A percentile compares a stretch with the other conserved stretches of the same genome.
Evolutionary conservation across 2,888 invertebrate species (phyloP).

Genomic region (Macrosoma leucophasiata): DNA sequence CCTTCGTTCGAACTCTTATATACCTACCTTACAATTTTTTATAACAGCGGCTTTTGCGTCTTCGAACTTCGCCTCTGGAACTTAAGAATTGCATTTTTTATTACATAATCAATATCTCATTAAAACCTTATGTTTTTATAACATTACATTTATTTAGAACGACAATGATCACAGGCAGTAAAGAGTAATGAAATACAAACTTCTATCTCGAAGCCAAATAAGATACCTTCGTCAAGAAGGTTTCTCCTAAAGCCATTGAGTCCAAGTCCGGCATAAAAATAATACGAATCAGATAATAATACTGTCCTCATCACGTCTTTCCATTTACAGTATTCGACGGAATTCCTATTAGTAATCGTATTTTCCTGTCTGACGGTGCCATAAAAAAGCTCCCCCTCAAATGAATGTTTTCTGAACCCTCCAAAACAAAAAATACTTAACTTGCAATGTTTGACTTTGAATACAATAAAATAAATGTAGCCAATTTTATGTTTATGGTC

Average conservation of each 20-base stretch:
- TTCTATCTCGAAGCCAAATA: constrained; percentile 22
- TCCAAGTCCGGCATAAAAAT: constrained; percentile 54
- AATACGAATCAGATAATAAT: constrained; percentile 62
- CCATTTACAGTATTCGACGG: constrained; percentile 65
- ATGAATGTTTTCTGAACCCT: constrained; percentile 55
- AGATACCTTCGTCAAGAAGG: constrained; percentile 38
- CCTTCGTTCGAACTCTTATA: no score
- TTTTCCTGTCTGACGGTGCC: constrained; percentile 60
- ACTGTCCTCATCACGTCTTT: constrained; percentile 59
- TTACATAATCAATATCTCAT: no score
- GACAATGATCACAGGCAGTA: no score
- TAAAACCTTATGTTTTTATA: no score
- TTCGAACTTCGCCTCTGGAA: no score
- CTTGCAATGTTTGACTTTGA: constrained; percentile 51
- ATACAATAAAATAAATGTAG: constrained; percentile 50
- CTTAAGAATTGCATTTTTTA: no score
- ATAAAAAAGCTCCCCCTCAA: constrained; percentile 62
- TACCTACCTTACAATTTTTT: no score
- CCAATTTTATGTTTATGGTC: constrained; percentile 43
- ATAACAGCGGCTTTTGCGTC: no score
- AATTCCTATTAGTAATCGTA: constrained; percentile 67
- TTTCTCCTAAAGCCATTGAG: constrained; percentile 50
- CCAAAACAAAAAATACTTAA: constrained; percentile 51
- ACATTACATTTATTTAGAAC: no score
- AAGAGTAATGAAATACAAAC: neutral